Evolutionary conservation across 1,140 invertebrate species (phyloP), one percentile per base, ranked within the genome.

Genomic region (Sarcophaga peregrina): DNA sequence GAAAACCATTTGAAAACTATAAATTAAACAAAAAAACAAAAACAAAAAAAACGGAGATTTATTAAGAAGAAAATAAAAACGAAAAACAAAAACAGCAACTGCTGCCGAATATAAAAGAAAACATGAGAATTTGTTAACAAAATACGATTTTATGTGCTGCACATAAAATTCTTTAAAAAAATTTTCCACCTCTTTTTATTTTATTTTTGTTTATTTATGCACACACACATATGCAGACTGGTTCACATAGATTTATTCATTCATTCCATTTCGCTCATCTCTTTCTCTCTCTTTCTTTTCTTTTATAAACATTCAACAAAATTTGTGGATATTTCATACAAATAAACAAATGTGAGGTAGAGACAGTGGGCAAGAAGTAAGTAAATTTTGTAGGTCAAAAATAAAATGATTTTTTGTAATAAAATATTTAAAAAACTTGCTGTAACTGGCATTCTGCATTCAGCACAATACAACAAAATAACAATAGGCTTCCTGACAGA

Each of bases 111-210:
- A 68, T 25, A 58, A 68, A 37, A n/a, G 5, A 68, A 68, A 68
- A 68, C 62, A 25, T 20, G 62, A 68, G 20, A 62, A 62, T n/a
- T 58, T 68, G 17, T 68, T 68, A 68, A 68, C 62, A 68, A 68
- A 68, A 68, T 68, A 68, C 25, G 25, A 37, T 68, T 68, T 68
- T 20, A 68, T 68, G 62, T 68, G 20, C 25, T 37, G 62, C 62
- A 37, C 25, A 68, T 68, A 20, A 68, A 68, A 20, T 68, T 68
- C 20, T 68, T n/a, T 68, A 20, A 8, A 5, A 5, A 5, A n/a
- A 17, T 62, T 62, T 62, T n/a, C n/a, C 3, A 5, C 17, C 58
- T 10, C 50, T 10, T 52, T 9, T 13, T 50, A 8, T 58, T 58
- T 58, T 15, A 13, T 58, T n/a, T 58, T 58, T 58, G n/a, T 58